Evolutionary conservation across 2,113 vertebrate genomes (phyloP).

Genomic region (Oreocharis arfaki): DNA sequence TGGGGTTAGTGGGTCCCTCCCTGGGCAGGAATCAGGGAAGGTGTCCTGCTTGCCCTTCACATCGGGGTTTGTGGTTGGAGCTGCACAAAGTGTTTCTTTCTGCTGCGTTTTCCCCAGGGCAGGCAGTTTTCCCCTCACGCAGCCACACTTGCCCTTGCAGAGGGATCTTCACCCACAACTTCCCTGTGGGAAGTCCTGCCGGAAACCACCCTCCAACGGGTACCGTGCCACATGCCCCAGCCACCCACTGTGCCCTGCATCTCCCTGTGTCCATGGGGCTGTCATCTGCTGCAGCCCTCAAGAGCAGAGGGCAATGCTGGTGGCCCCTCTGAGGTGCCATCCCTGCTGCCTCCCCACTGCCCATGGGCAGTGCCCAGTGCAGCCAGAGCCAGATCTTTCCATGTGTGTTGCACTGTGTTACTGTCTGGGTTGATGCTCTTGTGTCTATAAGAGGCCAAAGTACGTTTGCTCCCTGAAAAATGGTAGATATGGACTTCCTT

Average conservation of each 20-base stretch:
- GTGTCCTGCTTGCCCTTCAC: background rate
- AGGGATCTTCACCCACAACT: background rate
- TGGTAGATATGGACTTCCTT: background rate
- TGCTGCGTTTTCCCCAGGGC: background rate
- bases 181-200: background rate
- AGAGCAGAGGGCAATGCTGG: background rate
- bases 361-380: background rate
- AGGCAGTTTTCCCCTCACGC: background rate
- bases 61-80: background rate
- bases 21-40: background rate
- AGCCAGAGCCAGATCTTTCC: background rate
- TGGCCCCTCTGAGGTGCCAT: background rate
- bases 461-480: background rate
- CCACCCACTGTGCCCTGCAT: background rate
- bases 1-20: background rate
- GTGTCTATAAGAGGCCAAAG: background rate
- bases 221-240: background rate
- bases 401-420: rapidly evolving
- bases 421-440: background rate
- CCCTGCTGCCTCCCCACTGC: background rate
- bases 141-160: background rate
- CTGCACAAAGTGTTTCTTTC: background rate
- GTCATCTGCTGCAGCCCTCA: background rate
- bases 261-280: background rate
- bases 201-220: background rate